Evolutionary conservation across 2,113 vertebrate genomes (phyloP).

Genomic region (Leucoraja erinaceus): DNA sequence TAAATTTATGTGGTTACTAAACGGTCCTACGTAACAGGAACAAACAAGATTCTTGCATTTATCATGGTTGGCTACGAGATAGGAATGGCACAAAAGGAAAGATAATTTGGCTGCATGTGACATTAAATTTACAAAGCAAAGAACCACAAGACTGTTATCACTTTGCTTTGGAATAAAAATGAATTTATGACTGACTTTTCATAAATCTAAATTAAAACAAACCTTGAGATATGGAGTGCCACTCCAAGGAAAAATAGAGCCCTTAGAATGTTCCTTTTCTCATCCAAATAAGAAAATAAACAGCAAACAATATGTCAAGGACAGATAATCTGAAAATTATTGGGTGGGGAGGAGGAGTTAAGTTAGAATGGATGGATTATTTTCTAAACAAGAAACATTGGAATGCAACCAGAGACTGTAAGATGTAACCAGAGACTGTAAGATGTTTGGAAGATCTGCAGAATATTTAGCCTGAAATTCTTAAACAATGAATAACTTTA

Average conservation of each 20-base stretch:
- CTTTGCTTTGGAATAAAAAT: neutral
- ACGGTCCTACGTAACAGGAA: neutral
- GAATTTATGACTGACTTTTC: neutral
- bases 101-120: neutral
- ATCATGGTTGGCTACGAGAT: neutral
- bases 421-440: neutral
- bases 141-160: neutral
- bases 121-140: neutral
- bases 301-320: neutral
- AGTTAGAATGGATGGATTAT: neutral
- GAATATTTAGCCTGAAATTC: neutral
- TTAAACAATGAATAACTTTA: neutral
- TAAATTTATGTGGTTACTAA: neutral
- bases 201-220: constrained; percentile 15
- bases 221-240: neutral
- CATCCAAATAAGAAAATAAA: neutral
- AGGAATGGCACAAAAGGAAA: neutral
- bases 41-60: neutral
- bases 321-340: constrained; percentile 4
- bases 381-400: neutral
- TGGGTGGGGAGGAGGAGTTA: neutral
- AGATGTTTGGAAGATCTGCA: neutral
- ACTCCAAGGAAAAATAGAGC: neutral
- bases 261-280: neutral
- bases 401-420: neutral